Conservation (phyloP, 2,888 invertebrate genomes). For the Drosophila robusta region DNA sequence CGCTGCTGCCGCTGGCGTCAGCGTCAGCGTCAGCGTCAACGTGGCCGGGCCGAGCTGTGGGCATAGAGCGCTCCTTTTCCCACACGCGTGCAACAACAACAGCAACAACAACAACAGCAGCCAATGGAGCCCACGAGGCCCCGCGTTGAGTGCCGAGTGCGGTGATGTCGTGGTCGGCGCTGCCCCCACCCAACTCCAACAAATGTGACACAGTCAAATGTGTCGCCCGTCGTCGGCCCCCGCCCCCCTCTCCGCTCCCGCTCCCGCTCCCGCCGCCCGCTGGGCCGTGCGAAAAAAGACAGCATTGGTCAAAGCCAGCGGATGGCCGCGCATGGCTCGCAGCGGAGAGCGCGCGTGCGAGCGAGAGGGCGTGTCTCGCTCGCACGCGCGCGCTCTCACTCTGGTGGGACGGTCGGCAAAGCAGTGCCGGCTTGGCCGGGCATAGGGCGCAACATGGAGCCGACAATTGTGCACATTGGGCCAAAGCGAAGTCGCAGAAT, state of each 20-base stretch:
- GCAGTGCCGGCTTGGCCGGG: slow-evolving; percentile 38
- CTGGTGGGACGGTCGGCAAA: slow-evolving; percentile 42
- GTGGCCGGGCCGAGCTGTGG: background rate
- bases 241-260: slow-evolving; percentile 2
- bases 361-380: background rate
- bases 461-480: too few relatives aligned
- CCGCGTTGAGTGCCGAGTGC: slow-evolving; percentile 45
- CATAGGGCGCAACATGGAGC: background rate
- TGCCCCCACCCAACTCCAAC: background rate
- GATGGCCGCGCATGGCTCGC: slow-evolving; percentile 71
- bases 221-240: slow-evolving; percentile 42
- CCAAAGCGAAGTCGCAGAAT: background rate
- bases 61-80: slow-evolving; percentile 59
- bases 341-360: slow-evolving; percentile 9
- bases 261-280: slow-evolving; percentile 9
- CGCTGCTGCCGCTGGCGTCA: background rate
- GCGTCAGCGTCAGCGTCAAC: background rate
- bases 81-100: slow-evolving; percentile 49
- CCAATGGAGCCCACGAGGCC: slow-evolving; percentile 45
- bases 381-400: slow-evolving; percentile 30
- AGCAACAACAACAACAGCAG: slow-evolving; percentile 23
- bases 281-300: slow-evolving; percentile 45
- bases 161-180: slow-evolving; percentile 50
- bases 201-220: slow-evolving; percentile 56
- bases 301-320: slow-evolving; percentile 70